Base-by-base conservation (phyloP, 2,888 invertebrate genomes). In the Megastigmus dorsalis region DNA sequence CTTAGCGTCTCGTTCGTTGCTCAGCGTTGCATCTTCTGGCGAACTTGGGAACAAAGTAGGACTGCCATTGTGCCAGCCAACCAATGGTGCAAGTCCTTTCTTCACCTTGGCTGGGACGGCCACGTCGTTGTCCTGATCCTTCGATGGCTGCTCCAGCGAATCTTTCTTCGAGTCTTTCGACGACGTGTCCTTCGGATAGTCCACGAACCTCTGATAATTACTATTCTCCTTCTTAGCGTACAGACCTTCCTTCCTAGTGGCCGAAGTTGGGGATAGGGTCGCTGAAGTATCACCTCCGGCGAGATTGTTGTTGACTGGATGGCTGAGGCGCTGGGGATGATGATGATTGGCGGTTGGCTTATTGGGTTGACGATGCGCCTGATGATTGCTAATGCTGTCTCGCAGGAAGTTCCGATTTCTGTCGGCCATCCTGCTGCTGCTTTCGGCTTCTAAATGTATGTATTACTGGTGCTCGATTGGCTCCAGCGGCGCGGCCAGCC, bases 401-500 rank as follows among this genome's bases (percentile, higher is more conserved):
- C 66, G 74, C 59, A 82, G 74, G 41, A 82, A 74, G 59, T 81
- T 80, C 28, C 82, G 79, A 69, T 81, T 82, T 69, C 80, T 75
- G 65, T 84, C 84, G 73, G 84, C 81, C 84, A 84, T 84, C 33
- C n/a, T 28, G 33, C 33, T 33, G 36, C 23, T n/a, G 13, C 57
- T 67, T 38, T 41, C 20, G 30, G 72, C 70, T 78, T 84, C 85
- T 86, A 86, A 84, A 85, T 86, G 54, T 86, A 85, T 63, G 81
- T 84, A 30, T 79, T 81, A 65, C 79, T 82, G 48, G 68, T 73
- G 50, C 78, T 79, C 72, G 84, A 84, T 78, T 85, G 84, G 79
- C 80, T 84, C 86, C 86, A 86, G 79, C 86, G 86, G 55, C 86
- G 85, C 74, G 86, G 86, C 86, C 86, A 86, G 77, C 86, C 86